Evolutionary conservation across 2,797 vertebrate genomes (phyloP), one percentile per base, ranked within the genome.

Genomic region (Kryptopterus vitreolus): DNA sequence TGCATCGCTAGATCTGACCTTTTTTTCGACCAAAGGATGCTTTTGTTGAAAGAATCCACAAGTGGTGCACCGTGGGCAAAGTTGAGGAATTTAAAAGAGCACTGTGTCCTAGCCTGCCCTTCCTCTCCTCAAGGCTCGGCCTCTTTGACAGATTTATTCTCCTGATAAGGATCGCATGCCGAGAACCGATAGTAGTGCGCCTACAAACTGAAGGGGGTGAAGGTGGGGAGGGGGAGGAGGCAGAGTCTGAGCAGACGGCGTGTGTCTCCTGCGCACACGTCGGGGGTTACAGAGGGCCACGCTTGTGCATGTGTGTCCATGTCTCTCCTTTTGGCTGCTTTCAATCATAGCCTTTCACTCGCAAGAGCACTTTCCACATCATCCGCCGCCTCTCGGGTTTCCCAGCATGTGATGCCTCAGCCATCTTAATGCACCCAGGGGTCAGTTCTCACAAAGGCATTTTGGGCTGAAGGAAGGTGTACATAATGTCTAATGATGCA

Each of bases 401-500:
- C 85, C 52, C 66, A 48, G 81, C 78, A 78, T 63, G 53, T 78
- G 85, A 82, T 86, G 85, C 35, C 84, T 86, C 81, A 80, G 83
- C 81, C 77, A 55, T 80, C 65, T 69, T 86, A 83, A 86, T 85
- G 81, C 63, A 81, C 79, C 82, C 80, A 81, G 73, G 82, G 85
- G 83, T 86, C 79, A 75, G 71, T 76, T 83, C 63, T 79, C 81
- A 75, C 77, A 76, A 76, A 79, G 81, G 71, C 81, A 79, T 83
- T 79, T 83, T 83, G 77, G 77, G 81, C n/a, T 57, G 71, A 86
- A 83, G 83, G 83, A 80, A 83, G 82, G 72, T 68, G 80, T 80
- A 80, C 83, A 86, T 85, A 85, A 83, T 85, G 85, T 84, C 80
- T 85, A 85, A 86, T 83, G 85, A 86, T 85, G 84, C 80, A 83